Conservation (phyloP, 35 echinoderm and acorn worm genomes). For the Lytechinus variegatus region DNA sequence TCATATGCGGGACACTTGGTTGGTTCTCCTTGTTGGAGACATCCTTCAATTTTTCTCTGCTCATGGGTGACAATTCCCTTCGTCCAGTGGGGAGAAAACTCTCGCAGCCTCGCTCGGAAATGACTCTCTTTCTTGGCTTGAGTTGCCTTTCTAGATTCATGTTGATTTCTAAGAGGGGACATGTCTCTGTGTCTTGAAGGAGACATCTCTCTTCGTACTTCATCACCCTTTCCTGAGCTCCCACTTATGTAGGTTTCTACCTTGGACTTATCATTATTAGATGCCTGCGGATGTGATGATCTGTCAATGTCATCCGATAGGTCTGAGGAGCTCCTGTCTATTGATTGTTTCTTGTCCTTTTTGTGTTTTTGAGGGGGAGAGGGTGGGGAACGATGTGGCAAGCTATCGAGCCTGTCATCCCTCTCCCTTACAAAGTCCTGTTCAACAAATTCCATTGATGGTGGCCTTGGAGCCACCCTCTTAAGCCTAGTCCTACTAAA, state of each 20-base stretch:
- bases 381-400: conserved; percentile 59
- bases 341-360: conserved; percentile 24
- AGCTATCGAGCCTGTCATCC: conserved; percentile 52
- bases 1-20: background rate
- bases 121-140: background rate
- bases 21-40: background rate
- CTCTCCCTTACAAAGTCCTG: conserved; percentile 43
- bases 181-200: conserved; percentile 14
- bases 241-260: background rate
- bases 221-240: conserved; percentile 15
- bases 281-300: background rate
- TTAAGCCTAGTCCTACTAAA: conserved; percentile 39
- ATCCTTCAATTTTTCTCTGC: background rate
- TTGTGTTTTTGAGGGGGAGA: conserved; percentile 35
- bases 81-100: conserved; percentile 36
- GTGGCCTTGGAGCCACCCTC: conserved; percentile 57
- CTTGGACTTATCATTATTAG: conserved; percentile 24
- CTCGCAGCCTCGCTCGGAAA: background rate
- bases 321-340: conserved; percentile 51
- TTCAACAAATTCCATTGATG: conserved; percentile 45
- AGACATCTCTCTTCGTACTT: conserved; percentile 31
- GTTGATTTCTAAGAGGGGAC: conserved; percentile 13
- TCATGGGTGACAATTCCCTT: background rate
- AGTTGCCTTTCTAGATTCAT: conserved; percentile 30
- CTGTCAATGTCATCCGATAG: conserved; percentile 39